Evolutionary conservation across 1,140 invertebrate genomes (phyloP), one percentile per base, ranked within the genome.

Genomic region (Hylyphantes graminicola): DNA sequence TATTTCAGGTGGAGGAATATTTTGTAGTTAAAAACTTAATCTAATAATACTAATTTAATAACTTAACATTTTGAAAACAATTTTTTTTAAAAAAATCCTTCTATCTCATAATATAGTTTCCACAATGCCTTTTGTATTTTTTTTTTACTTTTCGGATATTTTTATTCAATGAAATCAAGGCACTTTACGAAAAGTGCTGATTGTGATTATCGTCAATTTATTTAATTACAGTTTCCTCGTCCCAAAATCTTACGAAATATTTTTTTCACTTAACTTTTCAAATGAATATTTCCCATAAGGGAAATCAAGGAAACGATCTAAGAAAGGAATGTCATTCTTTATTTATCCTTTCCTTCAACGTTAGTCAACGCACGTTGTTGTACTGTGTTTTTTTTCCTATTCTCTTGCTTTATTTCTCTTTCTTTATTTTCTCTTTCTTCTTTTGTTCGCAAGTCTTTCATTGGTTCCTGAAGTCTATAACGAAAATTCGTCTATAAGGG

Each of bases 241-340:
- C 67, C 73, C 50, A 61, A 81, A 72, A 73, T 63, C 54, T 64
- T 8, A 15, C 61, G 74, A 51, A 63, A 70, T 48, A 57, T 74
- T 81, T 50, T 73, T 73, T 68, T 64, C 57, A 70, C 73, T 72
- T 21, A 51, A 53, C 53, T 19, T 81, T 59, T 55, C 21, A 53
- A 73, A 81, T 50, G 55, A 59, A 68, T 63, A 81, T 81, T 73
- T 73, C 79, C 79, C 79, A 63, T 35, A 81, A 81, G 79, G 79
- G 79, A 81, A 81, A 81, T 81, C 67, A 81, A 81, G 65, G 55
- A 70, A 80, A 80, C 72, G 78, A 70, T 80, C 65, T 35, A 11
- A 19, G 57, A 81, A 81, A 81, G 64, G 79, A 68, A 63, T 81
- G 67, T 73, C 68, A 72, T 81, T 81, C 79, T 81, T 81, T 81